A percentile compares a stretch with the other conserved stretches of the same genome.
These are phyloP conservation scores for Laothoe populi DNA, from an alignment of 2,888 invertebrate species.

Conservation along the genomic window DNA sequence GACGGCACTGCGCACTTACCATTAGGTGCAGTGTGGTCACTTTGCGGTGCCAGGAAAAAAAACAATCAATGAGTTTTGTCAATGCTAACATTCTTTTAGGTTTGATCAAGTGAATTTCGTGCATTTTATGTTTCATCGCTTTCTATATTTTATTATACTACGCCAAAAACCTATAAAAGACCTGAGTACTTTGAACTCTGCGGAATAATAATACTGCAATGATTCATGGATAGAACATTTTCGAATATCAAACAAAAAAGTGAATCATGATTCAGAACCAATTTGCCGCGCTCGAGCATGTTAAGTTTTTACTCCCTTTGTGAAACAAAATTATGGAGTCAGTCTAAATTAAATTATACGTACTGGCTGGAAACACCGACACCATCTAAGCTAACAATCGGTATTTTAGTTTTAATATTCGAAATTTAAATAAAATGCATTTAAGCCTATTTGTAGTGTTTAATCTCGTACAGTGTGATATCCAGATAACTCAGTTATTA, in stretches of 20 bases:
- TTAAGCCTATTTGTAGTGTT: background rate
- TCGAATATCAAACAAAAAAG: slow-evolving; percentile 17
- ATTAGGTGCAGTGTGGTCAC: too few relatives aligned
- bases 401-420: background rate
- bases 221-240: slow-evolving; percentile 5
- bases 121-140: background rate
- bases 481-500: background rate
- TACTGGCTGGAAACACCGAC: background rate
- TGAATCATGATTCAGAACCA: slow-evolving; percentile 1
- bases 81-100: too few relatives aligned
- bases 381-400: too few relatives aligned
- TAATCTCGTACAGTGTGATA: background rate
- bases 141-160: background rate
- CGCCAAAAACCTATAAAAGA: background rate
- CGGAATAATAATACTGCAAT: slow-evolving; percentile 5
- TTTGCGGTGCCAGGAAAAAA: too few relatives aligned
- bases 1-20: too few relatives aligned
- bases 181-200: background rate
- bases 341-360: background rate
- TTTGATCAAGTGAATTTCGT: too few relatives aligned
- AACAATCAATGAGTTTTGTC: too few relatives aligned
- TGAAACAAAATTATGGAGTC: background rate
- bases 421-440: background rate
- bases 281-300: background rate
- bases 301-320: background rate